Evolutionary conservation across 2,888 invertebrate genomes (phyloP).

Genomic region (Formica aserva): DNA sequence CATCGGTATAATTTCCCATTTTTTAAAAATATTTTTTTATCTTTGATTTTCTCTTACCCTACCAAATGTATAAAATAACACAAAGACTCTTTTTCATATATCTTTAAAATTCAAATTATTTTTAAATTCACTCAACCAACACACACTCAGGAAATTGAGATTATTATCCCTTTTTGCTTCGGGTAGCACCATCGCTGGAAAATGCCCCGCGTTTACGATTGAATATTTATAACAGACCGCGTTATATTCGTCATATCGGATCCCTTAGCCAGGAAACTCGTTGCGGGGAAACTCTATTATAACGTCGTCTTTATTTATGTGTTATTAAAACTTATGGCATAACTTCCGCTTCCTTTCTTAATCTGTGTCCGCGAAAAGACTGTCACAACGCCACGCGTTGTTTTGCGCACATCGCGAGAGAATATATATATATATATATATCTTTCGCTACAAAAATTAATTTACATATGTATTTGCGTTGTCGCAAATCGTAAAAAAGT

Average conservation of each 20-base stretch:
- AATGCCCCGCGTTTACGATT: constrained; percentile 56
- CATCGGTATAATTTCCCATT: not conserved
- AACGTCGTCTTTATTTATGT: constrained; percentile 71
- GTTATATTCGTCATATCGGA: constrained; percentile 65
- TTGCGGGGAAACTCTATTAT: constrained; percentile 69
- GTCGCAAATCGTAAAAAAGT: not conserved
- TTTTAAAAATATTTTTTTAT: constrained; percentile 5
- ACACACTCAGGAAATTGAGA: constrained; percentile 51
- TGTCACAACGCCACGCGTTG: constrained; percentile 57
- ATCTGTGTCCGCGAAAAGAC: constrained; percentile 59
- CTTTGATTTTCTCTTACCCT: not conserved
- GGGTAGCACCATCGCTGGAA: constrained; percentile 30
- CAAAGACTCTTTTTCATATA: not conserved
- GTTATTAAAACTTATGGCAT: constrained; percentile 72
- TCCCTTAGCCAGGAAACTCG: constrained; percentile 57
- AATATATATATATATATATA: not conserved
- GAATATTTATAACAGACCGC: constrained; percentile 71
- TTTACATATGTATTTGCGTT: constrained; percentile 6
- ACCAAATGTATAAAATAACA: not conserved
- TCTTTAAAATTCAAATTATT: not conserved
- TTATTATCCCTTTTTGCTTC: constrained; percentile 47
- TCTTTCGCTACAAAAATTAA: constrained; percentile 39
- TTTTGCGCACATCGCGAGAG: not conserved
- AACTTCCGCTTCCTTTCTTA: constrained; percentile 65
- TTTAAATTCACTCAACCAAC: not conserved